Evolutionary conservation across 1,140 invertebrate genomes (phyloP), one percentile per base, ranked within the genome.

Genomic region (Arion vulgaris): DNA sequence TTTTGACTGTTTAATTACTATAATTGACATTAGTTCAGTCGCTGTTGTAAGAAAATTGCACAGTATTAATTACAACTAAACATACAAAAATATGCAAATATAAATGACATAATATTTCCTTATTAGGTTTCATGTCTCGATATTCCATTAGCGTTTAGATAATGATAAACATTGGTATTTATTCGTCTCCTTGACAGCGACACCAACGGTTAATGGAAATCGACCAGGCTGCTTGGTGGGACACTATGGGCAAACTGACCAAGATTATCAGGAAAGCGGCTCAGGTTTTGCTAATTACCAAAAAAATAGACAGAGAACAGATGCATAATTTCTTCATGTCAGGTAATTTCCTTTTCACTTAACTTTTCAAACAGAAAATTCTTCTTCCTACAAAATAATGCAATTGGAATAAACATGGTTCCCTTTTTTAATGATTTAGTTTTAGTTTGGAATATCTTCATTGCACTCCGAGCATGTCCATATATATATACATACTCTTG

Each of bases 281-380:
- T 0, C 94, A 95, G 38, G 96, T 96, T 2, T 93, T 98, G 23
- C 96, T 95, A 87, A 95, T 96, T 73, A 93, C 94, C 85, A 96
- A 96, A 4, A 97, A 96, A 92, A 96, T 99, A 89, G 95, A 96
- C 88, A 95, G 97, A 87, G 97, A 99, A 72, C 95, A 96, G 26
- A 98, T 98, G 95, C 98, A 99, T 88, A 99, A 99, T 92, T 99
- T 99, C 92, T 98, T 98, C 89, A 99, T 99, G 98, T 99, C 98
- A 81, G 97, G 97, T 98, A 94, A 32, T 19, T 57, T 19, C 19
- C 9, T 19, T 11, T 49, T 49, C 45, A 49, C 45, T n/a, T n/a
- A n/a, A n/a, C n/a, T n/a, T n/a, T n/a, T n/a, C n/a, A n/a, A n/a
- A n/a, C n/a, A n/a, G n/a, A n/a, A n/a, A n/a, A n/a, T n/a, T n/a